phyloP scores from a whole-genome alignment of 2,113 vertebrate genomes.

The Merops nubicus region DNA sequence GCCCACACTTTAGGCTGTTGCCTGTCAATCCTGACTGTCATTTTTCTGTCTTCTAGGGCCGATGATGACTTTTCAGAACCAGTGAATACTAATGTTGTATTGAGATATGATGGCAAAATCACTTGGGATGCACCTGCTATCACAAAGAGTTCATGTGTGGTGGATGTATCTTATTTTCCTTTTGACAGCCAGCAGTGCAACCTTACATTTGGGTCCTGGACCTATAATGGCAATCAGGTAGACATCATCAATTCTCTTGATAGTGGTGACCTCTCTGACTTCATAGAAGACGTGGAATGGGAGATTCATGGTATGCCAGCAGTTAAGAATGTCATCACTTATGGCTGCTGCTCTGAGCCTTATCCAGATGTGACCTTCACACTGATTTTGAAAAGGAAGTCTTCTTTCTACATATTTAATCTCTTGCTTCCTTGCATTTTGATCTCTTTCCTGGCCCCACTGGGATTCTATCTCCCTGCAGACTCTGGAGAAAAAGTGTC shows the following conservation, averaged over 20 bases:
- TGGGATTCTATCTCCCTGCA: constrained; percentile 96
- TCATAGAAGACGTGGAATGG: constrained; percentile 97
- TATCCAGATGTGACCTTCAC: constrained; percentile 97
- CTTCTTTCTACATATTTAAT: constrained; percentile 97
- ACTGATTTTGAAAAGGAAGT: constrained; percentile 91
- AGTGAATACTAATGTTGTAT: constrained; percentile 91
- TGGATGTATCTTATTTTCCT: constrained; percentile 95
- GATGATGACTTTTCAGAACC: constrained; percentile 91
- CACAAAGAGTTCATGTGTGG: constrained; percentile 95
- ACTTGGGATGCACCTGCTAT: constrained; percentile 96
- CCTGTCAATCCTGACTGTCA: not conserved
- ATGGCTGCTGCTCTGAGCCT: constrained; percentile 96
- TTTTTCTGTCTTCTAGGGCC: constrained; percentile 77
- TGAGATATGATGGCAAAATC: constrained; percentile 92
- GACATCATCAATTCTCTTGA: constrained; percentile 90
- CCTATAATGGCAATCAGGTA: constrained; percentile 98
- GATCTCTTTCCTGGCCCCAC: constrained; percentile 94
- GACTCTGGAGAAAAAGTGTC: constrained; percentile 98
- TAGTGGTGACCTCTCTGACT: constrained; percentile 92
- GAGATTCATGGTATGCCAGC: constrained; percentile 97
- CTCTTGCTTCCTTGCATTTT: constrained; percentile 93
- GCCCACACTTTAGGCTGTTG: not conserved
- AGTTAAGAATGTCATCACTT: constrained; percentile 90
- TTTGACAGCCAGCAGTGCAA: constrained; percentile 96
- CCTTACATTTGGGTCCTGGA: constrained; percentile 98